Evolutionary conservation across 2,888 invertebrate genomes (phyloP).

Genomic region (Unio pictorum): DNA sequence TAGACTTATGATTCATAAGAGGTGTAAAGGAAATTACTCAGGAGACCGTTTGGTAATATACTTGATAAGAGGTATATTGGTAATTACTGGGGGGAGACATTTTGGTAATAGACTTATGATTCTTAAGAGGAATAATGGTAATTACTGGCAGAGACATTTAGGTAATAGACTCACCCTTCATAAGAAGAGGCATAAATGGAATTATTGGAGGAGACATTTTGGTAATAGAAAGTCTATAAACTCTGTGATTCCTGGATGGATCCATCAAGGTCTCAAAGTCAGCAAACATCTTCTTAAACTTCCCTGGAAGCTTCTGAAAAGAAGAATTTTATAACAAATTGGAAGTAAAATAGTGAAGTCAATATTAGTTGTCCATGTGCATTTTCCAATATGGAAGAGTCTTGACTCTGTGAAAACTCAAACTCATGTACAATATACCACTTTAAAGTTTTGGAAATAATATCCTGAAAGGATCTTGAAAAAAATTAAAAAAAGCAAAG

Average conservation of each 20-base stretch:
- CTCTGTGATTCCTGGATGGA: slow-evolving; percentile 76
- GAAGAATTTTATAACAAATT: background rate
- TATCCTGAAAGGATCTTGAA: too few species aligned
- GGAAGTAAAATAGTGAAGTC: too few species aligned
- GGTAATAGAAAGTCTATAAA: slow-evolving; percentile 76
- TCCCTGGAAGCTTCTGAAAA: slow-evolving; percentile 80
- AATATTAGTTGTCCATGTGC: too few species aligned
- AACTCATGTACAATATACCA: too few species aligned
- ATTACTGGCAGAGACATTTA: background rate
- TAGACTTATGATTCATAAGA: slow-evolving; percentile 81
- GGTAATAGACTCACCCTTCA: slow-evolving; percentile 78
- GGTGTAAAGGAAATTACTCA: slow-evolving; percentile 88
- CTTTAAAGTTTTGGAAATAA: too few species aligned
- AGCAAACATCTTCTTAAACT: slow-evolving; percentile 83
- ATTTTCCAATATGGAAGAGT: too few species aligned
- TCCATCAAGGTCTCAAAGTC: slow-evolving; percentile 87
- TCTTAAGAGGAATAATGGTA: background rate
- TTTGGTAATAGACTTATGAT: background rate
- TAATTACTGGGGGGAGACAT: background rate
- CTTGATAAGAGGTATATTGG: background rate
- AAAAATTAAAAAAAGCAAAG: too few species aligned
- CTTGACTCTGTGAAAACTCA: too few species aligned
- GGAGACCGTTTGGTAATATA: slow-evolving; percentile 68
- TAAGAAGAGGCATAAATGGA: slow-evolving; percentile 86
- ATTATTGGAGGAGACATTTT: slow-evolving; percentile 85